These are phyloP conservation scores for Heliornis fulica DNA, from an alignment of 2,113 vertebrate species.

Conservation along the genomic window DNA sequence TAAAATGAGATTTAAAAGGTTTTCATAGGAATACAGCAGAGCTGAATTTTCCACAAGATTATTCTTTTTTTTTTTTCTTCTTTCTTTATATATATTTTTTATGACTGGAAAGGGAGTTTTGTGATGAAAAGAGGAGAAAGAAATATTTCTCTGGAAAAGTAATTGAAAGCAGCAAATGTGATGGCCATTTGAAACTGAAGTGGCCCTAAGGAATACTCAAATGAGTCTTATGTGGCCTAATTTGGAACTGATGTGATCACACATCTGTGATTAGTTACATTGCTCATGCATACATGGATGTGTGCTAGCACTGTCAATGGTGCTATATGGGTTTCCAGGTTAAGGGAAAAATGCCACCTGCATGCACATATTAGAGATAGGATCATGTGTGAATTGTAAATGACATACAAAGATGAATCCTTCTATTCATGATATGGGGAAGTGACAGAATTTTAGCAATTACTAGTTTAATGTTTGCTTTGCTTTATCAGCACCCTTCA, in stretches of 20 bases:
- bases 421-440: neutral
- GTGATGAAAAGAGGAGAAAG: neutral
- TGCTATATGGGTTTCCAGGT: neutral
- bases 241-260: neutral
- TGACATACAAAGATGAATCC: neutral
- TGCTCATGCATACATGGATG: neutral
- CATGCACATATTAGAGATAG: neutral
- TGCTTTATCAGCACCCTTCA: neutral
- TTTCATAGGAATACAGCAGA: neutral
- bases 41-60: neutral
- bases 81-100: neutral
- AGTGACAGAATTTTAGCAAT: neutral
- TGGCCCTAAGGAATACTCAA: neutral
- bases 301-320: neutral
- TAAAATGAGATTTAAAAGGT: neutral
- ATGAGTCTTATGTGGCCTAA: neutral
- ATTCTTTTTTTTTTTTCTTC: neutral
- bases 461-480: neutral
- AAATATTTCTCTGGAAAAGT: neutral
- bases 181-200: neutral
- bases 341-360: neutral
- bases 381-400: neutral
- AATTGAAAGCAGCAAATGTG: neutral
- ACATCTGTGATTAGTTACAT: neutral
- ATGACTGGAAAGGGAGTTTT: neutral